phyloP scores from a whole-genome alignment of 2,797 vertebrate species.

The Myotis pilosus region DNA sequence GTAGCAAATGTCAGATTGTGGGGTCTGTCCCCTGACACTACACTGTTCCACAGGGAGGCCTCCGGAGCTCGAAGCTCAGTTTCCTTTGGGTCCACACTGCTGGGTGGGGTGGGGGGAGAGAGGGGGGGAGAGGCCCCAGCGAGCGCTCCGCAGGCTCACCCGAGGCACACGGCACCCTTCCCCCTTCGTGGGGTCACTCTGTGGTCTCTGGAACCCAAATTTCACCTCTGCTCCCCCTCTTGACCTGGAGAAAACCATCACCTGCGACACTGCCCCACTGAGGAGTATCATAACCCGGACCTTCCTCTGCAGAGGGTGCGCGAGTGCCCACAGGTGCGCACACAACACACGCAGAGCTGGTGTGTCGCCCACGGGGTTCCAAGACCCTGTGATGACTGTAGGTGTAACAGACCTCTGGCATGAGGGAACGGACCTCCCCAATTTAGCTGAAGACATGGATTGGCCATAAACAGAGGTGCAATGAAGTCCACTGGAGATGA shows the following conservation, averaged over 20 bases:
- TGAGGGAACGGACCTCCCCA: background rate
- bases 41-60: background rate
- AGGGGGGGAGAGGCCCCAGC: background rate
- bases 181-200: background rate
- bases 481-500: background rate
- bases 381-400: background rate
- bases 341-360: background rate
- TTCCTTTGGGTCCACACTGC: background rate
- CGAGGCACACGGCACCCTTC: background rate
- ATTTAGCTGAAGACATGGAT: background rate
- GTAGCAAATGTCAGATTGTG: background rate
- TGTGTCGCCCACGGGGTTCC: background rate
- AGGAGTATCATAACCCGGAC: background rate
- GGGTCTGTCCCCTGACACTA: background rate
- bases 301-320: background rate
- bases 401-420: background rate
- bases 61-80: background rate
- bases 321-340: background rate
- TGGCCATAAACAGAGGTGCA: background rate
- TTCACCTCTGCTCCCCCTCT: background rate
- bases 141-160: background rate
- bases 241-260: background rate
- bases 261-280: background rate
- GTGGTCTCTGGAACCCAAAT: background rate
- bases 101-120: no score